These are phyloP conservation scores for Stomorhina lunata DNA, from an alignment of 2,888 invertebrate genomes.

Conservation along the genomic window DNA sequence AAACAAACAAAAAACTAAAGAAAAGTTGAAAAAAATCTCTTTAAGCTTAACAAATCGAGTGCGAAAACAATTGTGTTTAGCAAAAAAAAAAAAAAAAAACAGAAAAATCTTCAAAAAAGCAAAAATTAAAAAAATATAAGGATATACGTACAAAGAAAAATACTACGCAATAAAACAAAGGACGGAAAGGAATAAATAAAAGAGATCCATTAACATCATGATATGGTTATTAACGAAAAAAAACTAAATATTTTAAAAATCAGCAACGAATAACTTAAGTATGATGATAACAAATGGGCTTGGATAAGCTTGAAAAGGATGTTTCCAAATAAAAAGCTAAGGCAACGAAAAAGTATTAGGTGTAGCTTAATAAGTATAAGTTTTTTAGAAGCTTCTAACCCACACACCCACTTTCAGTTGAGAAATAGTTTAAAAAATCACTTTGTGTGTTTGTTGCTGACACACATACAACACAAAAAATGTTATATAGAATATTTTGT, in stretches of 20 bases:
- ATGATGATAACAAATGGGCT: conserved; percentile 13
- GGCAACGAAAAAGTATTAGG: not conserved
- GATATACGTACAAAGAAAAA: too few relatives aligned
- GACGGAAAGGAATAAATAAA: conserved; percentile 17
- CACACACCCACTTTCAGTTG: not conserved
- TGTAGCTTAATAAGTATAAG: not conserved
- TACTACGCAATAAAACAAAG: conserved; percentile 16
- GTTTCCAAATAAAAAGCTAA: not conserved
- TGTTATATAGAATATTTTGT: too few relatives aligned
- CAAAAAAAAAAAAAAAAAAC: conserved; percentile 55
- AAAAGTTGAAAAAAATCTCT: conserved; percentile 64
- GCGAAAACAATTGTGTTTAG: conserved; percentile 64
- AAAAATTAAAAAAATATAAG: too few relatives aligned
- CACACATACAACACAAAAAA: too few relatives aligned
- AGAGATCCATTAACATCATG: conserved; percentile 11
- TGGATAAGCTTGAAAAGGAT: not conserved
- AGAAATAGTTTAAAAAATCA: too few relatives aligned
- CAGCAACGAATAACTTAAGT: not conserved
- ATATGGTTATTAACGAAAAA: conserved; percentile 26
- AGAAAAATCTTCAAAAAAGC: too few relatives aligned
- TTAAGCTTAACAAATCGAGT: conserved; percentile 70
- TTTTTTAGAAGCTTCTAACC: not conserved
- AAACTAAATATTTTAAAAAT: not conserved
- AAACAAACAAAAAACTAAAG: conserved; percentile 24
- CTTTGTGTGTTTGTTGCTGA: too few relatives aligned